Percentiles rank a stretch among this genome's conserved stretches.
phyloP scores from a whole-genome alignment of 2,888 invertebrate species.

The Idaea straminata region DNA sequence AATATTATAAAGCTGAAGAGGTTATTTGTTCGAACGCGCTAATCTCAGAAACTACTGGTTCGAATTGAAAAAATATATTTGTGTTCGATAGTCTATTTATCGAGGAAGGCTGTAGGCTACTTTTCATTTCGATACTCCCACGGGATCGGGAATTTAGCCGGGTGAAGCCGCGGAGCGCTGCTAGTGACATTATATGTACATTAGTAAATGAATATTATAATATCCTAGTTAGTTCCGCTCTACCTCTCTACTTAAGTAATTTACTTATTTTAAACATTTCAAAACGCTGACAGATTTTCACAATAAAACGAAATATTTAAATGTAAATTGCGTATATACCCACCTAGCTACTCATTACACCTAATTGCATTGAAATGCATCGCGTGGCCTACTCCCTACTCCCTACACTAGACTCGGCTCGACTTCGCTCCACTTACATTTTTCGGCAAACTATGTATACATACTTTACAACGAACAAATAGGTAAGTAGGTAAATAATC shows the following conservation, averaged over 20 bases:
- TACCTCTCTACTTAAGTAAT: background rate
- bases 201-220: background rate
- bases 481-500: background rate
- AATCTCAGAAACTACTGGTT: too few relatives aligned
- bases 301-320: background rate
- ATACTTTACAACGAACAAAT: constrained; percentile 7
- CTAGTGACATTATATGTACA: too few relatives aligned
- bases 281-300: background rate
- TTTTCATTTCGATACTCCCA: too few relatives aligned
- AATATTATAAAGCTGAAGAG: too few relatives aligned
- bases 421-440: constrained; percentile 20
- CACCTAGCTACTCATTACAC: constrained; percentile 13
- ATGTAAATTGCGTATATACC: constrained; percentile 14
- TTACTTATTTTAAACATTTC: background rate
- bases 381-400: constrained; percentile 23
- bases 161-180: too few relatives aligned
- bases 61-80: too few relatives aligned
- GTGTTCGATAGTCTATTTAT: too few relatives aligned
- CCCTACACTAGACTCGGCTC: background rate
- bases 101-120: too few relatives aligned
- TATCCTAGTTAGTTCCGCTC: background rate
- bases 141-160: too few relatives aligned
- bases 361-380: constrained; percentile 16
- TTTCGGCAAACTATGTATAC: constrained; percentile 14
- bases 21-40: too few relatives aligned